Percentiles rank a stretch among this genome's conserved stretches.
Evolutionary conservation across 2,797 vertebrate genomes (phyloP).

Genomic region (Anableps anableps): DNA sequence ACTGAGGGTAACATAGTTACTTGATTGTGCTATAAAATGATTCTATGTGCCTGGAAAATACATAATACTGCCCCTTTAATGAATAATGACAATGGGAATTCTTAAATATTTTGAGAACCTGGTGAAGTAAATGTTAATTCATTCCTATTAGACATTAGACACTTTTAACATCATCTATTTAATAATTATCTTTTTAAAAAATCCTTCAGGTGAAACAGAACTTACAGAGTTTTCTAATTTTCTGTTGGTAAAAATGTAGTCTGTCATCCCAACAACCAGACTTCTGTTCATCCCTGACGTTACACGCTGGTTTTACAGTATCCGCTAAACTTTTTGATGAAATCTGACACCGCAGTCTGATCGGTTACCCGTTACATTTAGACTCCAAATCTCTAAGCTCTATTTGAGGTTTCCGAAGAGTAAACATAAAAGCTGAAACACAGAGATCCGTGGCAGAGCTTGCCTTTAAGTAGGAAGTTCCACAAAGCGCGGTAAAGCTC

Average conservation of each 20-base stretch:
- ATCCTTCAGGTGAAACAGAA: neutral
- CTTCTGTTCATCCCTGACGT: neutral
- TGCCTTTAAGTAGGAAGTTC: conserved; percentile 21
- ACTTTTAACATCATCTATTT: neutral
- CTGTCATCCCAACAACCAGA: neutral
- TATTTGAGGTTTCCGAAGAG: neutral
- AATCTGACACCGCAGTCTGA: neutral
- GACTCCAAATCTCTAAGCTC: neutral
- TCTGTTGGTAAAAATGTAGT: neutral
- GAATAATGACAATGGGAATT: no score
- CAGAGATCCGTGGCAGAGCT: neutral
- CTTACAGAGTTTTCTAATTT: neutral
- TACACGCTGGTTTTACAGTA: neutral
- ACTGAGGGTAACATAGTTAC: no score
- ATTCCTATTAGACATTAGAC: neutral
- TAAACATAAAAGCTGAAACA: neutral
- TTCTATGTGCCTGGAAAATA: no score
- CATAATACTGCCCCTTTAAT: no score
- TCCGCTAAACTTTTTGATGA: neutral
- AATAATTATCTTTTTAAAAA: neutral
- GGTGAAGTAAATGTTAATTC: neutral
- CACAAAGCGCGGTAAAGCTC: conserved; percentile 28
- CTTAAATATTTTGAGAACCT: no score
- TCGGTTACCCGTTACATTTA: neutral
- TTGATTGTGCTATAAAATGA: no score